Percentiles rank a stretch among this genome's conserved stretches.
Evolutionary conservation across 1,140 invertebrate genomes (phyloP).

Genomic region (Euschistus heros): DNA sequence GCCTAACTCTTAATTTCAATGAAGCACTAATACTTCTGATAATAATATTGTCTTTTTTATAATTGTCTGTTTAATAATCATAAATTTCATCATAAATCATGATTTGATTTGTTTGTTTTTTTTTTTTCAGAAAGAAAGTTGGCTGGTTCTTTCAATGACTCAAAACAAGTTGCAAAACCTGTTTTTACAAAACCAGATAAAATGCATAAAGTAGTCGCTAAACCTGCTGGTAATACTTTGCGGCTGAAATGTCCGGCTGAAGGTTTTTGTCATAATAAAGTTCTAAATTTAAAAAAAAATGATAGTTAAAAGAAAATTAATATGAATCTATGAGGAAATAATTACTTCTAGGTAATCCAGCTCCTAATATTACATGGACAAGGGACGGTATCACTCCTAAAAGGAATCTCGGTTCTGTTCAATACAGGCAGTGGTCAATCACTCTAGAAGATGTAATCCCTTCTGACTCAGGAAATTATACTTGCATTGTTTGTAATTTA

Average conservation of each 20-base stretch:
- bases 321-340: background rate
- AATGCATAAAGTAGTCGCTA: conserved; percentile 42
- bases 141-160: conserved; percentile 37
- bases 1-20: too few species aligned
- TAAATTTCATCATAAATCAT: too few species aligned
- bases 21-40: too few species aligned
- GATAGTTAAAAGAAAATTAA: background rate
- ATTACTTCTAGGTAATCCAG: conserved; percentile 49
- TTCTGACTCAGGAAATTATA: conserved; percentile 73
- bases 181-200: conserved; percentile 41
- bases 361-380: conserved; percentile 66
- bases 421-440: conserved; percentile 53
- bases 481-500: conserved; percentile 69
- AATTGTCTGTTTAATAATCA: too few species aligned
- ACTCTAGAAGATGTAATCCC: conserved; percentile 61
- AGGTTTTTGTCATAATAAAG: conserved; percentile 31
- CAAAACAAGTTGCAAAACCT: conserved; percentile 31
- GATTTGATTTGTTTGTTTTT: too few species aligned
- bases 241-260: conserved; percentile 50
- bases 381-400: conserved; percentile 54
- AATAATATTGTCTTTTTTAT: too few species aligned
- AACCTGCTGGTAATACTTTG: conserved; percentile 55
- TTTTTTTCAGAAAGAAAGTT: background rate
- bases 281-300: background rate
- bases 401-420: conserved; percentile 46